Percentiles rank a stretch among this genome's conserved stretches.
These are phyloP conservation scores for Actenoides hombroni DNA, from an alignment of 2,113 vertebrate species.

Conservation along the genomic window DNA sequence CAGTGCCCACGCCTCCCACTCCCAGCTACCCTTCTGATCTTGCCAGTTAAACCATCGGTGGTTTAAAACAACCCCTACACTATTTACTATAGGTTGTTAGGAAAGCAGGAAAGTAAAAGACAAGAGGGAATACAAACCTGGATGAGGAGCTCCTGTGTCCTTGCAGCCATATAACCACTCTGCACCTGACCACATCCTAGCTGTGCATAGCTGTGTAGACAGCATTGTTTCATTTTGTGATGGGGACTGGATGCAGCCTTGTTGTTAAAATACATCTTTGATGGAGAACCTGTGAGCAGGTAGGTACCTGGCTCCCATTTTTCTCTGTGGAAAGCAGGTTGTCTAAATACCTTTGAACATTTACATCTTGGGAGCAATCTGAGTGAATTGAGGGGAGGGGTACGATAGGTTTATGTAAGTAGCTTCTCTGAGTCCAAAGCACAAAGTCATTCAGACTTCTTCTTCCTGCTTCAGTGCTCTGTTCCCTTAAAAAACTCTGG, in stretches of 20 bases:
- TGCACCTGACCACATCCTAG: background rate
- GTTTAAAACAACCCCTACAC: background rate
- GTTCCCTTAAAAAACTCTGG: background rate
- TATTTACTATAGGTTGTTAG: background rate
- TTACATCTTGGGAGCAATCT: background rate
- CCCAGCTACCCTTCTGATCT: background rate
- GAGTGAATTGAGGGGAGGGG: background rate
- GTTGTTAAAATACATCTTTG: background rate
- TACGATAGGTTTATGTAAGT: background rate
- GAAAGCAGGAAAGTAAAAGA: background rate
- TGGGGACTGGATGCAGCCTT: background rate
- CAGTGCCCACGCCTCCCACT: background rate
- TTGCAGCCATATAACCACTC: background rate
- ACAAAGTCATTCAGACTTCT: background rate
- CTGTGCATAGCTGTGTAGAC: background rate
- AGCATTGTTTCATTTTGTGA: background rate
- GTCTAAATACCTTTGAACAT: background rate
- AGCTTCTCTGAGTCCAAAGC: background rate
- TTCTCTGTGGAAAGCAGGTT: background rate
- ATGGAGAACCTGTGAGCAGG: background rate
- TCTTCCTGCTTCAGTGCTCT: background rate
- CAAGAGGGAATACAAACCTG: background rate
- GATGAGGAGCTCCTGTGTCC: background rate
- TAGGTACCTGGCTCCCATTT: background rate
- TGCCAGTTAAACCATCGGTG: background rate